These are phyloP conservation scores for Sebastes minor DNA, from an alignment of 2,797 vertebrate species.

Conservation along the genomic window DNA sequence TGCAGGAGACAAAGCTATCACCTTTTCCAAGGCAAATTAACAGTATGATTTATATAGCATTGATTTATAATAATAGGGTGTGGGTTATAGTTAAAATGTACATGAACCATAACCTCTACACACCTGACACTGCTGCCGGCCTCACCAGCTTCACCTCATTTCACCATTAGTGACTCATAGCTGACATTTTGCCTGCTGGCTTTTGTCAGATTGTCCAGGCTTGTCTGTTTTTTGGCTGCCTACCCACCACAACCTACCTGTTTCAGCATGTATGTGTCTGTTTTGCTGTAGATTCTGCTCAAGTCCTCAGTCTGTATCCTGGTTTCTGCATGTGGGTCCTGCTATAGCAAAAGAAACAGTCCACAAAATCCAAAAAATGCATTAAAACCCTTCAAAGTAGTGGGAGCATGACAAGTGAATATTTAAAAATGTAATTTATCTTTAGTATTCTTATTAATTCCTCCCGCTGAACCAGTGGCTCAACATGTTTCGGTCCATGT, in stretches of 20 bases:
- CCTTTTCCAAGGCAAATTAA: background rate
- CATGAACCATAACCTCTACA: background rate
- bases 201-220: constrained; percentile 21
- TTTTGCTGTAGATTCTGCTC: background rate
- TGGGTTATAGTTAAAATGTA: background rate
- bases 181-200: constrained; percentile 16
- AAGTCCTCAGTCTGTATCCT: background rate
- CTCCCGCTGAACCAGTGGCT: background rate
- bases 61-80: background rate
- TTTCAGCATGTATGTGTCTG: background rate
- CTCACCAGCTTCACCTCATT: constrained; percentile 3
- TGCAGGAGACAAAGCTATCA: background rate
- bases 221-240: background rate
- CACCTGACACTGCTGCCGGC: constrained; percentile 8
- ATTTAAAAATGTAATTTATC: background rate
- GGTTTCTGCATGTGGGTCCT: background rate
- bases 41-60: background rate
- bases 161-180: constrained; percentile 7
- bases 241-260: background rate
- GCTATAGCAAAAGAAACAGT: background rate
- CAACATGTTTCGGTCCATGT: background rate
- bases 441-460: background rate
- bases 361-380: background rate
- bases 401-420: background rate
- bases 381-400: background rate